Base-by-base conservation (phyloP, 2,113 vertebrate species). In the Campylomormyrus numenius region DNA sequence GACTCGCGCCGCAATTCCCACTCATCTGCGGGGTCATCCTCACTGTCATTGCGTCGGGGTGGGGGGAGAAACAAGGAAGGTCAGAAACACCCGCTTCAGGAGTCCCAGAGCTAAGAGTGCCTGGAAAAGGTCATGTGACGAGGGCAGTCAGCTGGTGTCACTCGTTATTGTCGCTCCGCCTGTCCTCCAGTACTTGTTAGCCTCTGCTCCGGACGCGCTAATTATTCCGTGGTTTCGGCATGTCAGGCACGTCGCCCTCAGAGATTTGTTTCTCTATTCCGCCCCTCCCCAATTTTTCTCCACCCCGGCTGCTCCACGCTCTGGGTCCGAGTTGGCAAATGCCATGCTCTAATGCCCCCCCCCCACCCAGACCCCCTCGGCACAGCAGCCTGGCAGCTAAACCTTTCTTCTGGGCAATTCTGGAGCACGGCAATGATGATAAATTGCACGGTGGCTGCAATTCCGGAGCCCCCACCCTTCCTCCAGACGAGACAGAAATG, bases 351-450 rank as follows among this genome's bases (percentile, higher is more conserved):
- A 27, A 85, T 49, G 45, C 80, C 15, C 19, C 80, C 31, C 31
- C 80, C 42, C 80, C 49, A 15, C 13, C 13, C 49, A 45, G 9
- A 5, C 83, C 83, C 83, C 5, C 58, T 42, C 4, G 86, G 2
- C 45, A 24, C 84, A 49, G 45, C 24, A 31, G 31, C 48, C 53
- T 91, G 0, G 74, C 91, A 94, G 94, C 92, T 91, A 93, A 93
- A 91, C 91, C 3, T 87, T 94, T 95, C 93, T 93, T 91, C 92
- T 91, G 35, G 49, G 89, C 50, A 31, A 94, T 94, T 94, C 91
- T 92, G 50, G 91, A 53, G 90, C 49, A 90, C 84, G 11, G 90
- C 24, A 0, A 92, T 74, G 2, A 92, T 91, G 93, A 95, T 91
- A 89, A 93, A 92, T 93, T 56, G 88, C 89, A 17, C 1, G 92